Percentiles rank a stretch among this genome's conserved stretches.
Conservation (phyloP, 2,888 invertebrate genomes). For the Mimachlamys varia region DNA sequence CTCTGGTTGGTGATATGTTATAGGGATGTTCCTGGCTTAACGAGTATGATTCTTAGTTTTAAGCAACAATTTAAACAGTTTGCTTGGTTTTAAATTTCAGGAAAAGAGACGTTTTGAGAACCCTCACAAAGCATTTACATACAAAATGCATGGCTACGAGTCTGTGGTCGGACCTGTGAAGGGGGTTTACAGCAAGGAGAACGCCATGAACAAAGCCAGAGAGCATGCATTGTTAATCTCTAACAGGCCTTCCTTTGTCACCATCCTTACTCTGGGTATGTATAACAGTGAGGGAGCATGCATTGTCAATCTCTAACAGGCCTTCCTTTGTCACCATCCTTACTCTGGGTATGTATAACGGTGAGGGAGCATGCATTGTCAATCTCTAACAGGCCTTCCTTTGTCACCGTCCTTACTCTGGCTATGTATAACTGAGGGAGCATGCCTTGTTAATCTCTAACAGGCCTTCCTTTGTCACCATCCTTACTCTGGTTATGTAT, state of each 20-base stretch:
- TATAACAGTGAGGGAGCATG: constrained; percentile 86
- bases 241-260: constrained; percentile 94
- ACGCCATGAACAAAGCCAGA: constrained; percentile 85
- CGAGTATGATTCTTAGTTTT: too few relatives aligned
- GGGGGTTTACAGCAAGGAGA: constrained; percentile 86
- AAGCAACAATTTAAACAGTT: too few relatives aligned
- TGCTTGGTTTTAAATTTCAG: constrained; percentile 81
- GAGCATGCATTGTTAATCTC: constrained; percentile 92
- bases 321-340: constrained; percentile 95
- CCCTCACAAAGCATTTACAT: constrained; percentile 96
- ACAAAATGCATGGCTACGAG: constrained; percentile 92
- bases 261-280: constrained; percentile 90
- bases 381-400: constrained; percentile 92
- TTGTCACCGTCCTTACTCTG: constrained; percentile 93
- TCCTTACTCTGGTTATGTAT: constrained; percentile 87
- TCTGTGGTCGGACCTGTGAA: constrained; percentile 92
- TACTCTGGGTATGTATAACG: constrained; percentile 85
- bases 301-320: constrained; percentile 90
- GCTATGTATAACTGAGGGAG: constrained; percentile 84
- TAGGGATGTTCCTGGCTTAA: too few relatives aligned
- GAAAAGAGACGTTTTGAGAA: constrained; percentile 93
- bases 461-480: constrained; percentile 94
- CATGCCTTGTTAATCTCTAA: constrained; percentile 91
- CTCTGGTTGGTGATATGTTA: too few relatives aligned
- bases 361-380: constrained; percentile 91